These are phyloP conservation scores for Steinernema scapterisci DNA, from an alignment of 2,888 invertebrate genomes.

Conservation along the genomic window DNA sequence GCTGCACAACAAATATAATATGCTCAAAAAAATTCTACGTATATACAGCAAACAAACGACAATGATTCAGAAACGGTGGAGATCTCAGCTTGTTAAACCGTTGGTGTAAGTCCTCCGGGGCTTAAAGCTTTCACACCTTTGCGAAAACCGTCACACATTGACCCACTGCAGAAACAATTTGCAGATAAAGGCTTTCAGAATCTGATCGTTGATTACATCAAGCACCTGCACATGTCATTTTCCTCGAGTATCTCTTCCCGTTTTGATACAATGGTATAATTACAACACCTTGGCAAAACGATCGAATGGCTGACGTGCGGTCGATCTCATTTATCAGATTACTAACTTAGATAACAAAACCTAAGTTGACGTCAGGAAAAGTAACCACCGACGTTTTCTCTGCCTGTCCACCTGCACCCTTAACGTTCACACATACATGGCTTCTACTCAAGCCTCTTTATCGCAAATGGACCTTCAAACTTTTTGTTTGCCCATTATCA, in stretches of 20 bases:
- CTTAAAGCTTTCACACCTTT: too few relatives aligned
- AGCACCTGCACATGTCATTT: neutral
- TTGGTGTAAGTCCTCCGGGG: too few relatives aligned
- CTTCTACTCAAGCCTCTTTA: too few relatives aligned
- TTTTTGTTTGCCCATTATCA: constrained; percentile 2
- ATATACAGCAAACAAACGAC: neutral
- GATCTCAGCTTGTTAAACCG: too few relatives aligned
- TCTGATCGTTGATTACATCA: neutral
- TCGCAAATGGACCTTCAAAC: neutral
- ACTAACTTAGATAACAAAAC: neutral
- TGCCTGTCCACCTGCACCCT: neutral
- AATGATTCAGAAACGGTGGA: neutral
- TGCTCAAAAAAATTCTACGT: neutral
- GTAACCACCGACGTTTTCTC: neutral
- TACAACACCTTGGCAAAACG: neutral
- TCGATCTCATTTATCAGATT: constrained; percentile 21
- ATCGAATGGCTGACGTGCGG: constrained; percentile 4
- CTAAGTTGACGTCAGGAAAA: too few relatives aligned
- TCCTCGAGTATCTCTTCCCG: neutral
- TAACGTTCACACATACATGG: neutral
- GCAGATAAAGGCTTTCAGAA: neutral
- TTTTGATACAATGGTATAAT: neutral
- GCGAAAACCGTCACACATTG: neutral
- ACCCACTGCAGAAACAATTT: neutral
- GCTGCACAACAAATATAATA: constrained; percentile 23